Evolutionary conservation across 37 sponge, comb jelly and placozoan genomes (phyloP), one percentile per base, ranked within the genome.

Genomic region (Mnemiopsis leidyi): DNA sequence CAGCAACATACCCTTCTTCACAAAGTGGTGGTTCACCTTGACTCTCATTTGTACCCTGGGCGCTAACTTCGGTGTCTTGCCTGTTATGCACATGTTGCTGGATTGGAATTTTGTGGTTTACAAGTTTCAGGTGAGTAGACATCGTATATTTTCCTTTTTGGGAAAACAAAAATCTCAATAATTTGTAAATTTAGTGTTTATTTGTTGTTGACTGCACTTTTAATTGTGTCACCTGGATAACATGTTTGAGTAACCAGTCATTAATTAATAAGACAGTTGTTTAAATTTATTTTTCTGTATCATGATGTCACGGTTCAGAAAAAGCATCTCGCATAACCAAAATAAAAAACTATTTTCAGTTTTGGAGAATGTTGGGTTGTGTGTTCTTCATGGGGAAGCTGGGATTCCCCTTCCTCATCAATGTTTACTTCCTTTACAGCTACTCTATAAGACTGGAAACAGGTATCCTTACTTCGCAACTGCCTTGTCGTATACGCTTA

Each of bases 371-470:
- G 88, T 38, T 95, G 13, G 97, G 97, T 0, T 93, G 95, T 75
- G 94, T 96, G 0, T 68, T 99, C 36, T 99, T 95, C 94, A 93
- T 92, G 93, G 94, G 95, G 1, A 35, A 40, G 2, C 90, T 85
- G 1, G 96, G 96, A 37, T 99, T 99, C 93, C 93, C 79, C 0
- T 99, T 96, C 93, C 94, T 99, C 0, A 96, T 99, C 67, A 95
- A 96, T 69, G 94, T 98, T 26, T 98, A 95, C 92, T 98, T 97
- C 92, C 95, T 98, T 34, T 98, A 98, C 93, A 97, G 95, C 93
- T 98, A 98, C 92, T 98, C 99, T 2, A 48, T 93, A 0, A 82
- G 96, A 48, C 93, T 99, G 37, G 99, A 98, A 93, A 95, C 95
- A 93, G 99, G 99, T 97, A 31, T n/a, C n/a, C n/a, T n/a, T n/a